Evolutionary conservation across 2,888 invertebrate genomes (phyloP), one percentile per base, ranked within the genome.

Genomic region (Caenorhabditis sp.): DNA sequence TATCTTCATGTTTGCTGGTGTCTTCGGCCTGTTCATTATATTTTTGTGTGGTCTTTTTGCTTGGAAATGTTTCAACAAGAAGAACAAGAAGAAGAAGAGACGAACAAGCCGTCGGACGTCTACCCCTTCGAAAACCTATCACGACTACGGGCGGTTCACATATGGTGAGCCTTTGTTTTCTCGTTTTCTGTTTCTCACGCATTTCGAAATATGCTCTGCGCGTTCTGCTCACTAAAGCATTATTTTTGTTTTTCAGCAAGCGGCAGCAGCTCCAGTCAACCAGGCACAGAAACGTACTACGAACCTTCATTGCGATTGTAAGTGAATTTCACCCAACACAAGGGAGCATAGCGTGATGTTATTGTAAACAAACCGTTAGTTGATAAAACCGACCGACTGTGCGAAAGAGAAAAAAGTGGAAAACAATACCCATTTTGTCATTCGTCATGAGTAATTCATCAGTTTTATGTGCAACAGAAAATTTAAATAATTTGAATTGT

Each of bases 251-350:
- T 64, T 77, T 11, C 68, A 74, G 80, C 37, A 18, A 69, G 69
- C 53, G 69, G 68, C 47, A 80, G 64, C 37, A 74, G 69, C 35
- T 82, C 82, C 18, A 82, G 79, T 56, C 85, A 82, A 65, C 84
- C 84, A 6, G 77, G 69, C 60, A 83, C 85, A 15, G 85, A 85
- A 70, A 85, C 82, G 8, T 85, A 82, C 65, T 85, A 82, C 55
- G 85, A 85, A 65, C 85, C 85, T 35, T 83, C 85, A 5, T 50
- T 85, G 47, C 76, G 83, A 71, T 70, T 85, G 85, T 85, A 61
- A 80, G 83, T 83, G 67, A 40, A 55, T 28, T 69, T 53, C n/a
- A n/a, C n/a, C 20, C n/a, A 61, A 37, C n/a, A 13, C 28, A 13
- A 18, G 9, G n/a, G 13, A 20, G 28, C 22, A 56, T 2, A 5